Conservation (phyloP, 2,888 invertebrate species). For the Limenitis arthemis region DNA sequence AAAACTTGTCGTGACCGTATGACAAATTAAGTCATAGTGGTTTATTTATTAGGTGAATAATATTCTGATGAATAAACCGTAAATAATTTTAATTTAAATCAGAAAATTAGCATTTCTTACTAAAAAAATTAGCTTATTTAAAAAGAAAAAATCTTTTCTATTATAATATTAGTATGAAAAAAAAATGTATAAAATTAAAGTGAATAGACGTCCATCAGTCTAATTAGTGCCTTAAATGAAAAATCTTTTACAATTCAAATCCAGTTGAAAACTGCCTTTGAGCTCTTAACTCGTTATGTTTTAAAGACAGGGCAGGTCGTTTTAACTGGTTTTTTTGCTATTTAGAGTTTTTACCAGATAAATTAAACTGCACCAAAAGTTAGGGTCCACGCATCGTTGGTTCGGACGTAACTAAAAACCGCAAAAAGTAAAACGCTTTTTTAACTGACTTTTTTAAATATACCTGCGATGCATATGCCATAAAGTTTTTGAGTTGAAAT, state of each 20-base stretch:
- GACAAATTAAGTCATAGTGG: too few relatives aligned
- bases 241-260: neutral
- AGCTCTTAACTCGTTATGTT: too few relatives aligned
- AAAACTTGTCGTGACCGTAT: too few relatives aligned
- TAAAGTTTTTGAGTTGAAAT: neutral
- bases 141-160: too few relatives aligned
- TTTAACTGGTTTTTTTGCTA: too few relatives aligned
- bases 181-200: neutral
- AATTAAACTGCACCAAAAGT: conserved; percentile 16
- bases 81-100: too few relatives aligned
- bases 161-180: too few relatives aligned
- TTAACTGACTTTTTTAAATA: neutral
- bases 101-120: too few relatives aligned
- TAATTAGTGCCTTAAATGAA: neutral
- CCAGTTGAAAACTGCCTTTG: neutral
- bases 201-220: neutral
- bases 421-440: conserved; percentile 7
- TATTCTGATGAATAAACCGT: too few relatives aligned
- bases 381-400: conserved; percentile 15
- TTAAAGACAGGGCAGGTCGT: too few relatives aligned
- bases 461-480: neutral
- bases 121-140: too few relatives aligned
- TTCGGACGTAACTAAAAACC: conserved; percentile 5
- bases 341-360: neutral
- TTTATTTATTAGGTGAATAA: too few relatives aligned